These are phyloP conservation scores for Ancistrus triradiatus DNA, from an alignment of 2,113 vertebrate genomes.

Conservation along the genomic window DNA sequence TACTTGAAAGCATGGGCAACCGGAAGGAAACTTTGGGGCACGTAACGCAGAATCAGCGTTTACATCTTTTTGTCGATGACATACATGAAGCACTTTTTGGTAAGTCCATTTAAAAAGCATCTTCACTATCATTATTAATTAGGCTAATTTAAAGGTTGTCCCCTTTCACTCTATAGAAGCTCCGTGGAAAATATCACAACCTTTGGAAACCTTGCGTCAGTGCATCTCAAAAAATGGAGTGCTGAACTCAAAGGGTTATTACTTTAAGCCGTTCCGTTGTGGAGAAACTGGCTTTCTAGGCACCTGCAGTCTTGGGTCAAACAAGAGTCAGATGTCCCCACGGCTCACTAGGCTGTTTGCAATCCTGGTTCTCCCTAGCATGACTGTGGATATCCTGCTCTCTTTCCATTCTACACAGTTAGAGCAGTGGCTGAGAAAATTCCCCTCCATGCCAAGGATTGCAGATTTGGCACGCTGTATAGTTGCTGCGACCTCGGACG, in stretches of 20 bases:
- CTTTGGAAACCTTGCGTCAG: slow-evolving; percentile 75
- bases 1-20: slow-evolving; percentile 55
- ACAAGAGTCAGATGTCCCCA: slow-evolving; percentile 55
- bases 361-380: slow-evolving; percentile 62
- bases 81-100: slow-evolving; percentile 73
- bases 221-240: slow-evolving; percentile 65
- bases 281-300: slow-evolving; percentile 65
- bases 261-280: slow-evolving; percentile 59
- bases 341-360: slow-evolving; percentile 77
- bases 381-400: slow-evolving; percentile 59
- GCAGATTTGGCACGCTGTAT: slow-evolving; percentile 62
- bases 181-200: slow-evolving; percentile 57
- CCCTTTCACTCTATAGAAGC: slow-evolving; percentile 57
- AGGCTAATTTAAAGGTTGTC: neutral
- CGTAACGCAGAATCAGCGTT: slow-evolving; percentile 33
- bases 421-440: slow-evolving; percentile 68
- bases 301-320: slow-evolving; percentile 53
- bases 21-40: slow-evolving; percentile 6
- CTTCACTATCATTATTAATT: slow-evolving; percentile 5
- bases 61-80: slow-evolving; percentile 78
- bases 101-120: slow-evolving; percentile 53
- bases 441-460: slow-evolving; percentile 46
- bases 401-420: slow-evolving; percentile 64
- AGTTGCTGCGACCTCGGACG: slow-evolving; percentile 64
- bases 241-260: slow-evolving; percentile 47